Evolutionary conservation across 2,113 vertebrate species (phyloP), one percentile per base, ranked within the genome.

Genomic region (Alosa alosa): DNA sequence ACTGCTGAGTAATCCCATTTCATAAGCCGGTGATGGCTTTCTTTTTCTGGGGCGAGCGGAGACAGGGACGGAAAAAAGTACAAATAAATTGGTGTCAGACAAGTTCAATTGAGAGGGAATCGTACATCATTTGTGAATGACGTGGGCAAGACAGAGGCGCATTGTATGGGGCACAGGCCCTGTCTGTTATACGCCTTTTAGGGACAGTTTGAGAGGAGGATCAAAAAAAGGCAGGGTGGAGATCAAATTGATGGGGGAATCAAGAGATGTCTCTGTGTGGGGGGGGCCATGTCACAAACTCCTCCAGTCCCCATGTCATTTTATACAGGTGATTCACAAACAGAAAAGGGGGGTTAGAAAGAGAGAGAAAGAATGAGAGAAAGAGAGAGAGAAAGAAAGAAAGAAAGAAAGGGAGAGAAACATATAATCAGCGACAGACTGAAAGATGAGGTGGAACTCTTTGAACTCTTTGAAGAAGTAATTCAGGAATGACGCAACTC

Each of bases 211-310:
- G 83, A 47, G 47, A 44, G 44, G 57, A 60, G 84, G 86, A 88
- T 87, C 84, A 87, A 89, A 90, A 81, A 39, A 8, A 81, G 36
- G 52, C 47, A 45, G 49, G 82, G 85, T 36, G 15, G 57, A 88
- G 88, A 89, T 89, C 85, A 91, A 91, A 90, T 87, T 55, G 0
- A 39, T 18, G 44, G 7, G 7, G 31, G 72, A 31, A 31, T 68
- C n/a, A 31, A 68, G 64, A 78, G 50, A 85, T 57, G 84, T 78
- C 5, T 39, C 31, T 78, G 31, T 13, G 13, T 46, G 68, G 46
- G 83, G 83, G 86, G 84, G 84, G 83, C 11, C 44, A 15, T 49
- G 39, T 82, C 49, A 82, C 47, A 55, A 85, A 84, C 49, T 49
- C 86, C 47, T 86, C 82, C n/a, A 25, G 60, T 90, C 55, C 84